Evolutionary conservation across 2,888 invertebrate species (phyloP), one percentile per base, ranked within the genome.

Genomic region (Chloroclysta siterata): DNA sequence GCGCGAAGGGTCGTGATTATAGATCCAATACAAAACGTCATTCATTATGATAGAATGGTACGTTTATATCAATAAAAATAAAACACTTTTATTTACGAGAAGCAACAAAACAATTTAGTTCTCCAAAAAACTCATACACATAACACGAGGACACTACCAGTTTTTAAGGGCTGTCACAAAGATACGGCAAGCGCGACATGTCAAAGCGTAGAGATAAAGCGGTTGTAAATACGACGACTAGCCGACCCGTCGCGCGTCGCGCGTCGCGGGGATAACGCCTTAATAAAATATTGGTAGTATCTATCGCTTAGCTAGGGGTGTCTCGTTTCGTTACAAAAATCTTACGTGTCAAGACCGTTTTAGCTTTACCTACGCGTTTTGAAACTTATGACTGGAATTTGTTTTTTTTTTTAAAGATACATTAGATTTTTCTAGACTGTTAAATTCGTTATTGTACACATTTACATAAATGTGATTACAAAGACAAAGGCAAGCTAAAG

Each of bases 81-180:
- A 22, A 22, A 22, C 22, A 22, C 2, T 22, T 22, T 22, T 22
- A 22, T 22, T 22, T 22, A 22, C 22, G 1, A 1, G 22, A 22
- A 22, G 22, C 1, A 22, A 22, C 22, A 22, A 22, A 22, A 22
- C 22, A 22, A 22, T 22, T n/a, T n/a, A n/a, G n/a, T n/a, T n/a
- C n/a, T 53, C 41, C 41, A 48, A 57, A 57, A 57, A 53, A 28
- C 57, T 53, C 65, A 51, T 58, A 58, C 61, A 65, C 48, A 42
- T 57, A 58, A 58, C 60, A 53, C 22, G 44, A 11, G 14, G 17
- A 28, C 48, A 50, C 56, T 28, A 46, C 47, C 58, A 53, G 56
- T 56, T 52, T 44, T 60, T 64, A 50, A 63, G 60, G 60, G 60
- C 14, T 65, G 65, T 65, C 56, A 36, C 65, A 44, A 41, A 50